Evolutionary conservation across 2,888 invertebrate genomes (phyloP).

Genomic region (Lobophora halterata): DNA sequence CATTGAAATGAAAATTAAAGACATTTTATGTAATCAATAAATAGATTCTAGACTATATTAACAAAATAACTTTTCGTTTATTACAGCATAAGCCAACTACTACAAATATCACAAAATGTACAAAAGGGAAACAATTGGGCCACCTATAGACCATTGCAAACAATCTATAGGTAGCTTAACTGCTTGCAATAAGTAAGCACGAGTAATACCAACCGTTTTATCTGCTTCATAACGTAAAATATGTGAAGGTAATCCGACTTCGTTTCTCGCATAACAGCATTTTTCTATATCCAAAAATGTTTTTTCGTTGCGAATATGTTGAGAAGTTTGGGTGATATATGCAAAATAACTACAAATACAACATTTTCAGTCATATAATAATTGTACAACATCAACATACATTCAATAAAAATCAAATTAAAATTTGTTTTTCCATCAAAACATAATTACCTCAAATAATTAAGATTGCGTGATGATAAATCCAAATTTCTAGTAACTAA

Average conservation of each 20-base stretch:
- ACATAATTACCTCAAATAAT: constrained; percentile 14
- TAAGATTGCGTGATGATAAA: constrained; percentile 5
- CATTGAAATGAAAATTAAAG: no score
- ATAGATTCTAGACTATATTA: no score
- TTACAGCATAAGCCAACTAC: no score
- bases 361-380: not conserved
- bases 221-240: constrained; percentile 5
- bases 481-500: constrained; percentile 17
- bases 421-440: no score
- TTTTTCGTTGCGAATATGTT: not conserved
- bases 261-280: constrained; percentile 13
- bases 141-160: no score
- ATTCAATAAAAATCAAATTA: not conserved
- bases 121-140: no score
- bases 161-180: no score
- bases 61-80: no score
- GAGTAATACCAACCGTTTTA: no score
- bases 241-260: constrained; percentile 14
- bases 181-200: no score
- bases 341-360: constrained; percentile 23
- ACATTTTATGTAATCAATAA: no score
- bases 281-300: constrained; percentile 12
- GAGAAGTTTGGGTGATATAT: constrained; percentile 4
- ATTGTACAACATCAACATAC: not conserved
- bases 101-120: no score